These are phyloP conservation scores for Actias luna DNA, from an alignment of 2,888 invertebrate species.

Conservation along the genomic window DNA sequence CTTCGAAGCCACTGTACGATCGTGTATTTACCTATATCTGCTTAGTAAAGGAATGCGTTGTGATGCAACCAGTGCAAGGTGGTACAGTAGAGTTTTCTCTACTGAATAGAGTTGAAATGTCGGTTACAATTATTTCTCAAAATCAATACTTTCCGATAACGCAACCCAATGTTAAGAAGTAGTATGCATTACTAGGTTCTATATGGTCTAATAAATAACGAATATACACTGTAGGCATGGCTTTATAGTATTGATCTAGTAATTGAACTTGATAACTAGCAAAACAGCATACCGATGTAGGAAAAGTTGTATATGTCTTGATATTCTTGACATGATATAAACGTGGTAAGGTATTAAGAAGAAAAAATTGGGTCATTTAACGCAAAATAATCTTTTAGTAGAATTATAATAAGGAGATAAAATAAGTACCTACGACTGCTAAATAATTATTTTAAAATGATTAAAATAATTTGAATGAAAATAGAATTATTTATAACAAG, in stretches of 20 bases:
- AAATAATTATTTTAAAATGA: too few species aligned
- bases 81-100: not conserved
- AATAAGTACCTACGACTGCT: too few species aligned
- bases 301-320: not conserved
- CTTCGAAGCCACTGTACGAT: not conserved
- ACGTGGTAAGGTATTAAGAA: not conserved
- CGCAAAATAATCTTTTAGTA: not conserved
- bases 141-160: not conserved
- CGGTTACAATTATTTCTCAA: not conserved
- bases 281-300: not conserved
- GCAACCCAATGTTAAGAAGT: not conserved
- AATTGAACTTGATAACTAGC: not conserved
- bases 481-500: too few species aligned
- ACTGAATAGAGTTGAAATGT: not conserved
- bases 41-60: not conserved
- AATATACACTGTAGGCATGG: not conserved
- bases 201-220: not conserved
- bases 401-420: too few species aligned
- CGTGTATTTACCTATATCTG: not conserved
- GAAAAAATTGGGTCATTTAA: not conserved
- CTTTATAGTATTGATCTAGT: not conserved
- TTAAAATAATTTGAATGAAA: too few species aligned
- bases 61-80: not conserved
- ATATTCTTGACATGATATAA: not conserved
- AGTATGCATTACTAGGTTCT: not conserved